These are phyloP conservation scores for Chionoecetes opilio DNA, from an alignment of 1,140 invertebrate genomes.

Conservation along the genomic window DNA sequence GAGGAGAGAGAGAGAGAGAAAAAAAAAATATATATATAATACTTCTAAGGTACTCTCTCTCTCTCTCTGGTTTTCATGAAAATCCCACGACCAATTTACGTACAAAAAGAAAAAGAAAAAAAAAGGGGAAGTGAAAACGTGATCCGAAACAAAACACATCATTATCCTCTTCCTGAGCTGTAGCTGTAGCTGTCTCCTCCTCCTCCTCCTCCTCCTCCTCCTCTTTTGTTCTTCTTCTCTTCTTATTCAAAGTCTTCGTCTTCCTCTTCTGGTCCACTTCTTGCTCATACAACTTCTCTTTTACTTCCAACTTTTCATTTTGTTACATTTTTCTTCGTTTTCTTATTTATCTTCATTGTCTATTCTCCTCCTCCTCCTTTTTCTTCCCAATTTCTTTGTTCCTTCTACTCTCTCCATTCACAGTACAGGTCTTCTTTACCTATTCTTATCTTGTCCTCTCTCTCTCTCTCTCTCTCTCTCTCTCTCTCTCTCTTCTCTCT, in stretches of 20 bases:
- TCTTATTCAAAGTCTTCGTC: background rate
- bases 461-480: background rate
- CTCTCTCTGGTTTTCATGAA: no score
- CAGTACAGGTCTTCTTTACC: background rate
- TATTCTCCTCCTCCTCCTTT: background rate
- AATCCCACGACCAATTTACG: no score
- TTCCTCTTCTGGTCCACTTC: background rate
- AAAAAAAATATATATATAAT: no score
- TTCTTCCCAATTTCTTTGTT: background rate
- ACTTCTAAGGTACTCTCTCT: no score
- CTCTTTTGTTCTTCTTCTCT: background rate
- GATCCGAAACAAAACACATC: no score
- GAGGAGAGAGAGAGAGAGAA: no score
- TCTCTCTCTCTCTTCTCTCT: background rate
- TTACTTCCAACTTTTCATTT: background rate
- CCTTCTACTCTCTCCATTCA: no score
- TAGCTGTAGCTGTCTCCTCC: background rate
- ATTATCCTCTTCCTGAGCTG: no score
- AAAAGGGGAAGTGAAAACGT: no score
- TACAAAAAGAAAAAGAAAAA: no score
- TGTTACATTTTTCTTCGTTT: background rate
- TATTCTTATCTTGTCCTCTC: background rate
- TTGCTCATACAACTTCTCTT: background rate
- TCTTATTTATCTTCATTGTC: background rate
- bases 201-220: slow-evolving; percentile 23